Base-by-base conservation (phyloP, 2,113 vertebrate species). In the Caranx melampygus region DNA sequence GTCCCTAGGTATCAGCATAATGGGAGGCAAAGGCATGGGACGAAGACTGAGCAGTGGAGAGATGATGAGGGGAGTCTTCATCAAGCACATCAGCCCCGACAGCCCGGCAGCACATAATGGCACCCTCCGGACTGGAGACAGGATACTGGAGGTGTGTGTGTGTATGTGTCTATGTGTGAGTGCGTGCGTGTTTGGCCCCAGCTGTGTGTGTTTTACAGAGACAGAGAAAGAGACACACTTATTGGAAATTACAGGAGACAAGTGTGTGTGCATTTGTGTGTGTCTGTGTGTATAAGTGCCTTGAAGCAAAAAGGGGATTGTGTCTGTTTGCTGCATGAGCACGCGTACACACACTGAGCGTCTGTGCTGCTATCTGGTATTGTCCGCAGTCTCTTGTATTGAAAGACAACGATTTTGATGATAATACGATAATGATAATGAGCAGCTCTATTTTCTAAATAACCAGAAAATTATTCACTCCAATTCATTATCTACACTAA, bases 61-160 rank as follows among this genome's bases (percentile, higher is more conserved):
- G 94, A 95, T 99, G 86, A 98, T 97, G 96, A 96, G 98, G 86
- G 98, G 98, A 61, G 97, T 99, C 93, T 99, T 99, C 90, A 96
- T 99, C 91, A 99, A 99, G 75, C 96, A 99, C 63, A 96, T 99
- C 83, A 93, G 96, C 49, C 96, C 97, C 82, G 96, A 97, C 90
- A 98, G 97, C 92, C 97, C 97, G 11, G 98, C 97, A 16, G 96
- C 97, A 88, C 95, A 94, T 93, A 95, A 96, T 62, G 95, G 96
- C 89, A 97, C 95, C 0, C 93, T 99, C 78, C 97, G 95, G 92
- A 95, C 95, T 2, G 98, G 98, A 92, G 97, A 99, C 93, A 95
- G 96, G 88, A 97, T 99, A 51, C 94, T 99, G 42, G 96, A 99
- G 97, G 98, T 99, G 91, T 49, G 84, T 75, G 70, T 72, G 75